These are phyloP conservation scores for Notothenia rossii DNA, from an alignment of 2,113 vertebrate genomes.

Conservation along the genomic window DNA sequence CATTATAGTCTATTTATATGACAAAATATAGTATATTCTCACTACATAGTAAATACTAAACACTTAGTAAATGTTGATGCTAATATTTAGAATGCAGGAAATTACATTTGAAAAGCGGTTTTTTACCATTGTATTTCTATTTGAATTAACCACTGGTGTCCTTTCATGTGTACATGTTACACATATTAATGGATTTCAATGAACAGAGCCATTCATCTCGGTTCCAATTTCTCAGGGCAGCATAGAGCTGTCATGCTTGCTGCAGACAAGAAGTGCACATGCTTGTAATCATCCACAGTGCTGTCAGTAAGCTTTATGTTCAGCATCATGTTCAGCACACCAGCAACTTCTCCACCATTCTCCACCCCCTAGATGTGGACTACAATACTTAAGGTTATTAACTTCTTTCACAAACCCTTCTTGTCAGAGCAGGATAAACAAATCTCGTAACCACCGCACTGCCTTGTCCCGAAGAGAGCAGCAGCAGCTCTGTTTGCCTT, in stretches of 20 bases:
- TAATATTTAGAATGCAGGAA: neutral
- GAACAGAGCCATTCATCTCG: too few relatives aligned
- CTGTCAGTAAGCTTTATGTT: neutral
- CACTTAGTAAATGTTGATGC: neutral
- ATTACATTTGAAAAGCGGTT: neutral
- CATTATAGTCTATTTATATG: too few relatives aligned
- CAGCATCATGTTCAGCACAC: neutral
- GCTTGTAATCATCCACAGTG: neutral
- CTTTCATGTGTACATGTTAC: neutral
- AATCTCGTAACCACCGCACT: slow-evolving; percentile 27
- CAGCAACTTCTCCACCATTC: neutral
- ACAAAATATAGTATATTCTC: too few relatives aligned
- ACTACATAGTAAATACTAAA: too few relatives aligned
- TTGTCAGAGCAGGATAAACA: slow-evolving; percentile 36
- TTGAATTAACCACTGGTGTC: neutral
- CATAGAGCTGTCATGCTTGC: neutral
- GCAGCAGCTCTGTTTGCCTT: slow-evolving; percentile 53
- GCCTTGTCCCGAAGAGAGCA: slow-evolving; percentile 55
- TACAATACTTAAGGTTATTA: neutral
- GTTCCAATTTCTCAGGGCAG: neutral
- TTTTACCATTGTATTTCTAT: neutral
- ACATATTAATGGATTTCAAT: neutral
- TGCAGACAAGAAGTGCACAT: neutral
- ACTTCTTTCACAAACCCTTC: slow-evolving; percentile 27
- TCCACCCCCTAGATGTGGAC: neutral